phyloP scores from a whole-genome alignment of 2,797 vertebrate genomes.

The Bovichtus diacanthus region DNA sequence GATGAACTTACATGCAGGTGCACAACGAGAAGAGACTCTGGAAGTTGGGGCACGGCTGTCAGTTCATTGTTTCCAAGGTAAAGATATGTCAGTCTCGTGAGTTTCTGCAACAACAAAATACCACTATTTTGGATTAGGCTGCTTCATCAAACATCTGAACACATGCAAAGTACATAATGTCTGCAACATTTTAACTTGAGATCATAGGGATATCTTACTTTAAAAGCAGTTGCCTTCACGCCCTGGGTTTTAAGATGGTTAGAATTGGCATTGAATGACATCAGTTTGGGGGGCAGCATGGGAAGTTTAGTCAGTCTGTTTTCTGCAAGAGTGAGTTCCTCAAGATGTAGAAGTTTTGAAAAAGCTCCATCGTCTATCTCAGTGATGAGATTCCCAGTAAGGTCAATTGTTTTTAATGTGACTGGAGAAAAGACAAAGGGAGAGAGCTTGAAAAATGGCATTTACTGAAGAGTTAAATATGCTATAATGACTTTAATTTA shows the following conservation, averaged over 20 bases:
- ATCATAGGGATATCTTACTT: constrained; percentile 78
- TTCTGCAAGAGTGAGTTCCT: constrained; percentile 92
- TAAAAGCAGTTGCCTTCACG: constrained; percentile 91
- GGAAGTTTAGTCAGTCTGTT: constrained; percentile 91
- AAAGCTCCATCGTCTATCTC: constrained; percentile 94
- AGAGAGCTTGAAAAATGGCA: background rate
- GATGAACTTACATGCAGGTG: constrained; percentile 89
- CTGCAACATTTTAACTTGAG: background rate
- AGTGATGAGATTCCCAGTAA: constrained; percentile 91
- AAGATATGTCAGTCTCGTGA: constrained; percentile 90
- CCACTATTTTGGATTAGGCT: background rate
- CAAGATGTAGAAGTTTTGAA: constrained; percentile 89
- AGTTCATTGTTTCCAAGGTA: constrained; percentile 92
- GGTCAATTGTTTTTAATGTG: constrained; percentile 92
- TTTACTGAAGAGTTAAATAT: background rate
- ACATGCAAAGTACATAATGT: background rate
- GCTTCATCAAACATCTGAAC: constrained; percentile 1
- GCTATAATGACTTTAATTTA: constrained; percentile 73
- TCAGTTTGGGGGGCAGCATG: constrained; percentile 88
- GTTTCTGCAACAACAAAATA: constrained; percentile 83
- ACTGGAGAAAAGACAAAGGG: constrained; percentile 69
- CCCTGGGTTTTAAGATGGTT: constrained; percentile 92
- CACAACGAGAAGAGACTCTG: constrained; percentile 90
- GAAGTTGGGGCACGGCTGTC: constrained; percentile 91
- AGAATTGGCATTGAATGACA: constrained; percentile 88